A percentile compares a stretch with the other conserved stretches of the same genome.
Evolutionary conservation across 35 echinoderm and acorn worm genomes (phyloP).

Genomic region (Stichopus chloronotus): DNA sequence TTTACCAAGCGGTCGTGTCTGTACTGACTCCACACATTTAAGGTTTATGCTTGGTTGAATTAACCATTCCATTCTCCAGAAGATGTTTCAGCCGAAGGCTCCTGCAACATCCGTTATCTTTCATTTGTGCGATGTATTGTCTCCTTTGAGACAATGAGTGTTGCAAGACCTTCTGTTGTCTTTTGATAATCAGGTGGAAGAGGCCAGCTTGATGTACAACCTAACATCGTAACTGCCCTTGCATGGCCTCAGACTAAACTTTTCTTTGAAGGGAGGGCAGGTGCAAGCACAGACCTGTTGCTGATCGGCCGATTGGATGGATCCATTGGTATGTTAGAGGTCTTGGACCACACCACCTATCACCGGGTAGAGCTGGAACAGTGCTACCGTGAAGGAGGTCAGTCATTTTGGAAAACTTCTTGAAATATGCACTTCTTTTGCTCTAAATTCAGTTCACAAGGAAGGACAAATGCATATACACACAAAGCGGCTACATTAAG

Average conservation of each 20-base stretch:
- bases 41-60: no score
- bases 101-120: no score
- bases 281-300: constrained; percentile 83
- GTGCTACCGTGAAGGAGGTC: constrained; percentile 88
- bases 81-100: no score
- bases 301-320: constrained; percentile 90
- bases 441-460: no score
- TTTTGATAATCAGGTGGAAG: constrained; percentile 71
- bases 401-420: background rate
- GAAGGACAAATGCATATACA: no score
- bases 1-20: no score
- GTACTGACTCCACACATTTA: no score
- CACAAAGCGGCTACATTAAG: no score
- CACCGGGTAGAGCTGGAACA: constrained; percentile 90
- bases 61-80: no score
- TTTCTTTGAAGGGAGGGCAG: constrained; percentile 88
- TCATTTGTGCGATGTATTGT: no score
- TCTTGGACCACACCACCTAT: constrained; percentile 93
- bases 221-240: constrained; percentile 87
- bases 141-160: no score
- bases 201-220: constrained; percentile 89
- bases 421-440: no score
- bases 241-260: constrained; percentile 91
- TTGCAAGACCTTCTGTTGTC: background rate
- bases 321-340: constrained; percentile 90